Evolutionary conservation across 2,888 invertebrate genomes (phyloP), one percentile per base, ranked within the genome.

Genomic region (Lumbricus terrestris): DNA sequence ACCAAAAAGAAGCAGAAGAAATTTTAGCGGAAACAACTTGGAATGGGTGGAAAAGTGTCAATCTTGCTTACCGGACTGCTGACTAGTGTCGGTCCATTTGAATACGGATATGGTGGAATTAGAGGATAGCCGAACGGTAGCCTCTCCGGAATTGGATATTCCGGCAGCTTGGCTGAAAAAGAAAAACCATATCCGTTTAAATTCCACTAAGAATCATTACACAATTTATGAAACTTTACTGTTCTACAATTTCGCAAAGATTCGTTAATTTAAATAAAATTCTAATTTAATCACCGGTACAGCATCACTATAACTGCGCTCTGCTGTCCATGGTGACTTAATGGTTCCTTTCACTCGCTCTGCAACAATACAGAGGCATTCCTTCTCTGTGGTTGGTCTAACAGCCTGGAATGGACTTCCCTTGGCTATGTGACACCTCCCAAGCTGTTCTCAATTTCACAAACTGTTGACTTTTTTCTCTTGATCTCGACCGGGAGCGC

Each of bases 1-100:
- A 11, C 16, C 69, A 69, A 69, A 13, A 69, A 69, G 4, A n/a
- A 69, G 29, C n/a, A 16, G n/a, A 69, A 69, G 69, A 15, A 8
- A 69, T n/a, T 8, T n/a, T n/a, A 69, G n/a, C 8, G 29, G 69
- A 69, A n/a, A n/a, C n/a, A n/a, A n/a, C n/a, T n/a, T n/a, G n/a
- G 13, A 13, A 40, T 40, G n/a, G 6, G 11, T 8, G 8, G 29
- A 69, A 2, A n/a, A 8, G n/a, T 69, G 69, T 69, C 29, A 69
- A 69, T 69, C 6, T 11, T 35, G 92, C 93, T 93, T 92, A 93
- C 93, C 92, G 91, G 91, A 91, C 91, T 92, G 91, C 88, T 92
- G 91, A 91, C 92, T 91, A 90, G 92, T 88, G 92, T 92, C 90
- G 92, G 91, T 91, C 92, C 92, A 90, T 92, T 92, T 18, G 91